Conservation (phyloP, 2,113 vertebrate species). For the Trogon surrucura region DNA sequence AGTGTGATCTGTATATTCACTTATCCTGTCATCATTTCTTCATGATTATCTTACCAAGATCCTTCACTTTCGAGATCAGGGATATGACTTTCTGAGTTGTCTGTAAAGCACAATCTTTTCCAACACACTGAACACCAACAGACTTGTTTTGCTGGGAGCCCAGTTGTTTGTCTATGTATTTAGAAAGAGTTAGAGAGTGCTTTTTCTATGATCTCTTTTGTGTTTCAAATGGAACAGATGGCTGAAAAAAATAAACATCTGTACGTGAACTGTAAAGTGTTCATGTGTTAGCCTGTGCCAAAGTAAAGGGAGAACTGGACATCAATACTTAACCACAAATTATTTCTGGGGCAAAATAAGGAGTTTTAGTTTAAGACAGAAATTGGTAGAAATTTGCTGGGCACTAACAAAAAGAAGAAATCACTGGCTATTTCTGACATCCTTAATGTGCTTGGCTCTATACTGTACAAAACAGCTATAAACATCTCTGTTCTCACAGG, state of each 20-base stretch:
- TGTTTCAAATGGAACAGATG: conserved; percentile 60
- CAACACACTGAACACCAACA: neutral
- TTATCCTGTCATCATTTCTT: neutral
- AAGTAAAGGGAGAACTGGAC: neutral
- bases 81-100: neutral
- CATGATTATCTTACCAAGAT: neutral
- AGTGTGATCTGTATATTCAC: neutral
- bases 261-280: conserved; percentile 38
- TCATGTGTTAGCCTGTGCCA: neutral
- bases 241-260: conserved; percentile 65
- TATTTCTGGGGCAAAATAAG: neutral
- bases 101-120: neutral
- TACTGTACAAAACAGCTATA: neutral
- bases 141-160: neutral
- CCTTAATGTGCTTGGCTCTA: neutral
- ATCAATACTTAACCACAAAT: neutral
- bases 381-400: neutral
- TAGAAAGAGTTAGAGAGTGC: conserved; percentile 38
- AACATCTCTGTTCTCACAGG: neutral
- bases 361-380: neutral
- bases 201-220: conserved; percentile 57
- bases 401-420: neutral
- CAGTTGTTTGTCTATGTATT: conserved; percentile 29
- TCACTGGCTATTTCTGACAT: neutral
- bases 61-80: neutral